These are phyloP conservation scores for Tonatia bakeri DNA, from an alignment of 2,113 vertebrate genomes.

Conservation along the genomic window DNA sequence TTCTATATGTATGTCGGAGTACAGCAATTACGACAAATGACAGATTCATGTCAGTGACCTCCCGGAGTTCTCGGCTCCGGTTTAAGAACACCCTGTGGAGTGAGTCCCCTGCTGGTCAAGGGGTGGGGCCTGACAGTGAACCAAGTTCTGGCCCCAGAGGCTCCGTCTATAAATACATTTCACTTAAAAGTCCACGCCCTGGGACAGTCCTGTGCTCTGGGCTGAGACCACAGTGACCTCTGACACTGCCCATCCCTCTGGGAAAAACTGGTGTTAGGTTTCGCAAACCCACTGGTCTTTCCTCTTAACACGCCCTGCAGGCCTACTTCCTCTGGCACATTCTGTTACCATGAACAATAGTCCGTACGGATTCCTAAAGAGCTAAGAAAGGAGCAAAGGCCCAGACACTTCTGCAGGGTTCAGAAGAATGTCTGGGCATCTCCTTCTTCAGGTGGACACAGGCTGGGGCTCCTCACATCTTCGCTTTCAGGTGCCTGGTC, in stretches of 20 bases:
- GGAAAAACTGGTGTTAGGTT: constrained; percentile 5
- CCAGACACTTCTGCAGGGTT: not conserved
- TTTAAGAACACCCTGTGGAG: not conserved
- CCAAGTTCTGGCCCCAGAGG: not conserved
- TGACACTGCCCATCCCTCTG: not conserved
- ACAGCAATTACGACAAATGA: not conserved
- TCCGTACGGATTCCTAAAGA: not conserved
- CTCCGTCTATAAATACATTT: constrained; percentile 50
- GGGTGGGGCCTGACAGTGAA: not conserved
- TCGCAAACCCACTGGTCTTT: not conserved
- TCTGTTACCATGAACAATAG: not conserved
- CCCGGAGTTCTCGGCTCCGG: not conserved
- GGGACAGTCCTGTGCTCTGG: not conserved
- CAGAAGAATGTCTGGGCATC: not conserved
- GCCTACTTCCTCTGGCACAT: not conserved
- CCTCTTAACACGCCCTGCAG: not conserved
- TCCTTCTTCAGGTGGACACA: not conserved
- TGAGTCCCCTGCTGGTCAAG: not conserved
- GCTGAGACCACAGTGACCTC: not conserved
- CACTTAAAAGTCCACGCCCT: not conserved
- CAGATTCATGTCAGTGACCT: not conserved
- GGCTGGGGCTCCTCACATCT: not conserved
- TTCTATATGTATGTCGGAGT: not conserved
- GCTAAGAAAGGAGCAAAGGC: not conserved
- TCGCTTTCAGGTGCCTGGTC: not conserved